A percentile compares a stretch with the other conserved stretches of the same genome.
phyloP scores from a whole-genome alignment of 2,797 vertebrate genomes.

The Hybognathus amarus region DNA sequence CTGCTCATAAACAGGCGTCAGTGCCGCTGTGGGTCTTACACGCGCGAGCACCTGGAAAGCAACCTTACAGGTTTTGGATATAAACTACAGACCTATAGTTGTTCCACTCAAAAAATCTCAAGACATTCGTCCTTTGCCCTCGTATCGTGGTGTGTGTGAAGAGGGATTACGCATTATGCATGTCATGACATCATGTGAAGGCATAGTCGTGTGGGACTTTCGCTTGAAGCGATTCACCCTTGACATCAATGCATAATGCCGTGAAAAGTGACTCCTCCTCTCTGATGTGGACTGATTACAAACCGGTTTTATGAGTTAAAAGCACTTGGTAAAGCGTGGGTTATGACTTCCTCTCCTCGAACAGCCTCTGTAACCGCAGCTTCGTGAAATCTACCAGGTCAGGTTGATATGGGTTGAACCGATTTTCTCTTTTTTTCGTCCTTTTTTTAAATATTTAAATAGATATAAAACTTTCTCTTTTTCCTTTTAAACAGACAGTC shows the following conservation, averaged over 20 bases:
- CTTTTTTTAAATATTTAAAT: conserved; percentile 83
- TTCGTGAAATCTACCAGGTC: conserved; percentile 60
- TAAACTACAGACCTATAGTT: not conserved
- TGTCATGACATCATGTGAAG: conserved; percentile 34
- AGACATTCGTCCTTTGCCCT: not conserved
- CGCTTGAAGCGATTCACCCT: conserved; percentile 14
- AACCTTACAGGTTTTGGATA: conserved; percentile 10
- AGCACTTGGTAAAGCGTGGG: conserved; percentile 66
- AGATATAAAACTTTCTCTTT: conserved; percentile 77
- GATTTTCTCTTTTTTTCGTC: conserved; percentile 73
- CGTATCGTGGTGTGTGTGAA: not conserved
- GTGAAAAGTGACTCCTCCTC: conserved; percentile 57
- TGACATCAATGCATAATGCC: conserved; percentile 52
- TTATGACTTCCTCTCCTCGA: conserved; percentile 47
- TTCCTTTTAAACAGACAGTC: conserved; percentile 76
- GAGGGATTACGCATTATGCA: not conserved
- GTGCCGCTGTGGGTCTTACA: conserved; percentile 1
- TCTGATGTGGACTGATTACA: conserved; percentile 51
- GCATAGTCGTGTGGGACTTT: conserved; percentile 21
- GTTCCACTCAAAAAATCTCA: not conserved
- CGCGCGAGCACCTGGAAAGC: conserved; percentile 39
- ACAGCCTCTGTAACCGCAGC: conserved; percentile 48
- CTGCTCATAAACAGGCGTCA: conserved; percentile 12
- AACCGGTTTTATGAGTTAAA: conserved; percentile 57
- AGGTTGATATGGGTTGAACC: conserved; percentile 66